A percentile compares a stretch with the other conserved stretches of the same genome.
Conservation (phyloP, 2,797 vertebrate species). For the Onychomys leucogaster region DNA sequence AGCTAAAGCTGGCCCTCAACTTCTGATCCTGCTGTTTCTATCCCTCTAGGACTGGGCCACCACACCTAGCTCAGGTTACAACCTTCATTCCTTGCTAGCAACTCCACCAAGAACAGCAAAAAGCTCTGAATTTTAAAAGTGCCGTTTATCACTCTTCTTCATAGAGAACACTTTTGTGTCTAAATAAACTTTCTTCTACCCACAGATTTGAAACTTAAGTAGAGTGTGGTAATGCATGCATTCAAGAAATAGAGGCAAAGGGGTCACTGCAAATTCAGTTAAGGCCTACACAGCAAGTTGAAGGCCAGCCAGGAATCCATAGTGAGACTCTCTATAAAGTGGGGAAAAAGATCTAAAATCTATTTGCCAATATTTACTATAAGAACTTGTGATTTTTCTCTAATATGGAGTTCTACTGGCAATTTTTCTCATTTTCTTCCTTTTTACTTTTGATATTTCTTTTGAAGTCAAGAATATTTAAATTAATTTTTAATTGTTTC, state of each 20-base stretch:
- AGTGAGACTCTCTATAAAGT: background rate
- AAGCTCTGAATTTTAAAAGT: background rate
- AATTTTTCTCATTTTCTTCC: background rate
- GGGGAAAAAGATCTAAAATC: background rate
- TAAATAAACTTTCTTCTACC: conserved; percentile 29
- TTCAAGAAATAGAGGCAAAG: too few species aligned
- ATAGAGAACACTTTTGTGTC: background rate
- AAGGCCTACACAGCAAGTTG: background rate
- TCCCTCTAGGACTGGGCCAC: background rate
- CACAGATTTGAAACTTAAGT: background rate
- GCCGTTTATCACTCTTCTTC: background rate
- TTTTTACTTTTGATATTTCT: background rate
- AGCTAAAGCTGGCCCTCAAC: background rate
- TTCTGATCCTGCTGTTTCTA: background rate
- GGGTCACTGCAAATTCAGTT: background rate
- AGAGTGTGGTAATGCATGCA: background rate
- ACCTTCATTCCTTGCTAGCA: background rate
- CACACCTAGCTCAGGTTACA: background rate
- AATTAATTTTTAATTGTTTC: conserved; percentile 49
- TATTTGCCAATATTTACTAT: conserved; percentile 38
- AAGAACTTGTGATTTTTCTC: conserved; percentile 35
- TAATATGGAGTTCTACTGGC: background rate
- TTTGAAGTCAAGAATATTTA: conserved; percentile 60
- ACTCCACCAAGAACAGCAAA: background rate
- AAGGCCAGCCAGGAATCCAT: background rate